Conservation (phyloP, 1,140 invertebrate genomes). For the Lordiphosa stackelbergi region DNA sequence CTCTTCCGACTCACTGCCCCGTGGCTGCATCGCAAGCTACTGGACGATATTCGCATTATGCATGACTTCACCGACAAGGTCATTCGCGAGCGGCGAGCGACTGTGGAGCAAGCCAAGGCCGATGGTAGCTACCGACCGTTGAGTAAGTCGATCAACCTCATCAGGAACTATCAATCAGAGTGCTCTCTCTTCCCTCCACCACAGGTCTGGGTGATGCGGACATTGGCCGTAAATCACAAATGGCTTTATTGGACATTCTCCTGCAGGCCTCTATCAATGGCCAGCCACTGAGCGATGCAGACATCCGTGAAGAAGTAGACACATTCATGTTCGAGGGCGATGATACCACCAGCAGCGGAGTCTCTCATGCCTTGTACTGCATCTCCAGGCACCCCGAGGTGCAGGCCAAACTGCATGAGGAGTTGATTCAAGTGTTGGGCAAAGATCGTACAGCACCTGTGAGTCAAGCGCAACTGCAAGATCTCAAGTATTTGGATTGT, state of each 20-base stretch:
- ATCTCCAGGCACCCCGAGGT: constrained; percentile 49
- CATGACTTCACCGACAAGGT: constrained; percentile 68
- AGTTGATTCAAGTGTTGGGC: constrained; percentile 80
- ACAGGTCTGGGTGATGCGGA: constrained; percentile 51
- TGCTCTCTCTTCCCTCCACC: not conserved
- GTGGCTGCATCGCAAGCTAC: constrained; percentile 28
- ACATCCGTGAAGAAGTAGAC: constrained; percentile 85
- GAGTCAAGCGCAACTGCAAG: constrained; percentile 74
- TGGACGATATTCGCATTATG: constrained; percentile 58
- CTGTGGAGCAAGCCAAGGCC: constrained; percentile 42
- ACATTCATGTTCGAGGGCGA: constrained; percentile 87
- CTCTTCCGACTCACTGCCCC: constrained; percentile 44
- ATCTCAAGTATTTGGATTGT: constrained; percentile 80
- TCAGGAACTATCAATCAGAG: not conserved
- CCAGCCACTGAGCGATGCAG: constrained; percentile 80
- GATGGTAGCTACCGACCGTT: constrained; percentile 55
- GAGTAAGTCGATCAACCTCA: constrained; percentile 34
- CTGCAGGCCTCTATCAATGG: constrained; percentile 81
- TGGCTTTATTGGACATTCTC: constrained; percentile 88
- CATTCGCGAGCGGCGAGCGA: constrained; percentile 49
- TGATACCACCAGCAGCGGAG: constrained; percentile 62
- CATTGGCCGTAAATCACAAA: constrained; percentile 79
- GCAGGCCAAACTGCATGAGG: constrained; percentile 80
- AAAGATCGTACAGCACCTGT: constrained; percentile 60
- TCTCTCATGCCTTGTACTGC: constrained; percentile 50